A percentile compares a stretch with the other conserved stretches of the same genome.
Evolutionary conservation across 1,140 invertebrate genomes (phyloP).

Genomic region (Bombus waltoni): DNA sequence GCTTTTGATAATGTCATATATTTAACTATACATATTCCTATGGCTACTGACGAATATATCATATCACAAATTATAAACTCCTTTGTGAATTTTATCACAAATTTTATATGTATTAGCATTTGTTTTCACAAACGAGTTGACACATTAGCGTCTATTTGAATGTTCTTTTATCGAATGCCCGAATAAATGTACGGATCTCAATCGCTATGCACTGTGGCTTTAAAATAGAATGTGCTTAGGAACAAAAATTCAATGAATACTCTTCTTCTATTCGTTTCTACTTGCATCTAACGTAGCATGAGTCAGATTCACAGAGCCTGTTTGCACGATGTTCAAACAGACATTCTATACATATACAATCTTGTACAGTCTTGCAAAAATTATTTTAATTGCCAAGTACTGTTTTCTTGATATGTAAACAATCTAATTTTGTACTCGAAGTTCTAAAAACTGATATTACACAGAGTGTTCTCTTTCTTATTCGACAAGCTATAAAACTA

Average conservation of each 20-base stretch:
- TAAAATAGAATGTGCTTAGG: constrained; percentile 70
- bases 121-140: constrained; percentile 54
- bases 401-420: constrained; percentile 20
- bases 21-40: constrained; percentile 66
- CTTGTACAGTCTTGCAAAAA: constrained; percentile 39
- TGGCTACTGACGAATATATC: constrained; percentile 61
- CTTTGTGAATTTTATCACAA: constrained; percentile 51
- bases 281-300: constrained; percentile 76
- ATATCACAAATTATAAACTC: constrained; percentile 33
- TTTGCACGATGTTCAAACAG: constrained; percentile 73
- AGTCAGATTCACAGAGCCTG: constrained; percentile 72
- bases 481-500: neutral
- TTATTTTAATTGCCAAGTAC: constrained; percentile 16
- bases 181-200: constrained; percentile 63
- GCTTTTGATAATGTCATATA: constrained; percentile 71
- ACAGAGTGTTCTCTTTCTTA: neutral
- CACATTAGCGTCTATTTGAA: constrained; percentile 46
- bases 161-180: constrained; percentile 50
- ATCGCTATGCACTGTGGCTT: constrained; percentile 71
- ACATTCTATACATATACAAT: constrained; percentile 21
- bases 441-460: constrained; percentile 37
- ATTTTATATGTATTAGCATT: neutral
- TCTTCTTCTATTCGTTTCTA: constrained; percentile 55
- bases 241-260: constrained; percentile 46
- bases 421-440: constrained; percentile 29